Base-by-base conservation (phyloP, 2,797 vertebrate species). In the Pterois miles region DNA sequence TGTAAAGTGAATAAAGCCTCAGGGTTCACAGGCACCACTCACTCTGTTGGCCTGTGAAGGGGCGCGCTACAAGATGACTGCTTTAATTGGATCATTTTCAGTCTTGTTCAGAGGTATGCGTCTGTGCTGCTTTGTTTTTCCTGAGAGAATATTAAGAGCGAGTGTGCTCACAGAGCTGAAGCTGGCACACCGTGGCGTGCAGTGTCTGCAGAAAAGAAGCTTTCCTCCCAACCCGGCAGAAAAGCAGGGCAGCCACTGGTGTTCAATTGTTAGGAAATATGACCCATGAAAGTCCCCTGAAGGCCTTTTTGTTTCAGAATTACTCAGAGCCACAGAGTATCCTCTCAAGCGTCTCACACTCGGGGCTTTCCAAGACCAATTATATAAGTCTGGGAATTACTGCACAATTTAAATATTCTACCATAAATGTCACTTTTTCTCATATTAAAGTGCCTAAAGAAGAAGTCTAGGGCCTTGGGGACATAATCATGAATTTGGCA, bases 81-180 rank as follows among this genome's bases (percentile, higher is more conserved):
- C 76, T 71, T 78, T 82, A 86, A 86, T 86, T 86, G 80, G 66
- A 54, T 16, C 59, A 62, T n/a, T 40, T 52, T 67, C 38, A n/a
- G 9, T 63, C 16, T 60, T 13, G 10, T 82, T 79, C 25, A 63
- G 56, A 71, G 36, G 48, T 63, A 12, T 63, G 56, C 23, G 6
- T 74, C 25, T 6, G 0, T 20, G 22, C 62, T 50, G 38, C 33
- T 54, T 64, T 74, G 29, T 50, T 80, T 70, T 54, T 46, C 50
- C 33, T 33, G 2, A n/a, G 50, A 80, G 76, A 56, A 63, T 82
- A 77, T 71, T 78, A 62, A 70, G 29, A 74, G 33, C 27, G 65
- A 76, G 22, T 78, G 64, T 57, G 67, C 65, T 78, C 80, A 20
- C 29, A 43, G 33, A 74, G 64, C 46, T 23, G 46, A 70, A 52